Evolutionary conservation across 2,113 vertebrate genomes (phyloP), one percentile per base, ranked within the genome.

Genomic region (Prunella fulvescens): DNA sequence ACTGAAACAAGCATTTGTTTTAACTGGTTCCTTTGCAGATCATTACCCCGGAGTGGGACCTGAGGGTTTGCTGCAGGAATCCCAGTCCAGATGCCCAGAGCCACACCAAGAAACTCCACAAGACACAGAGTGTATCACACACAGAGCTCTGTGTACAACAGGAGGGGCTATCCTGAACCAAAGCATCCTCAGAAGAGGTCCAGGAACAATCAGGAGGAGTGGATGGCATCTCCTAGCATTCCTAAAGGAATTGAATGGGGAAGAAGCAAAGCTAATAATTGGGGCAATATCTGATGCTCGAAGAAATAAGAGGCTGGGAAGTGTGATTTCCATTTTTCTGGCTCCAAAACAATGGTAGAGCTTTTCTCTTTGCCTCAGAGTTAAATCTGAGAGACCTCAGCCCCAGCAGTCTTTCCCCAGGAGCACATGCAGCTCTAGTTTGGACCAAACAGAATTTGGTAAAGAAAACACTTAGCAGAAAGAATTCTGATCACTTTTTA

Each of bases 1-100:
- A 3, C 26, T 71, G 96, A 77, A 94, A 71, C 80, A 91, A 57
- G 81, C 77, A 81, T 91, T 90, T 93, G 87, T 91, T 94, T 93
- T 86, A 97, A 94, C 86, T 67, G 92, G 95, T 95, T 95, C 82
- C 61, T 95, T 77, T 8, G 3, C 91, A 96, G 93, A 89, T 86
- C 88, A n/a, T 96, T 96, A 92, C 61, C 78, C 73, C 0, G 3
- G 80, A 89, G 82, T 5, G 45, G 81, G 91, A 95, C 40, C 79
- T 40, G 19, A 6, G 48, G 70, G 40, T 50, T 50, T 58, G 82
- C 61, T 93, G 89, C 71, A 87, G 88, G 66, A 92, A 78, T 84
- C 86, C 64, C 14, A 1, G 18, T 67, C 39, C 47, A 47, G 39
- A n/a, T 37, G 39, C 58, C 78, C 86, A 93, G 57, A 56, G 33